Conservation (phyloP, 2,113 vertebrate genomes). For the Brachyhypopomus occidentalis region DNA sequence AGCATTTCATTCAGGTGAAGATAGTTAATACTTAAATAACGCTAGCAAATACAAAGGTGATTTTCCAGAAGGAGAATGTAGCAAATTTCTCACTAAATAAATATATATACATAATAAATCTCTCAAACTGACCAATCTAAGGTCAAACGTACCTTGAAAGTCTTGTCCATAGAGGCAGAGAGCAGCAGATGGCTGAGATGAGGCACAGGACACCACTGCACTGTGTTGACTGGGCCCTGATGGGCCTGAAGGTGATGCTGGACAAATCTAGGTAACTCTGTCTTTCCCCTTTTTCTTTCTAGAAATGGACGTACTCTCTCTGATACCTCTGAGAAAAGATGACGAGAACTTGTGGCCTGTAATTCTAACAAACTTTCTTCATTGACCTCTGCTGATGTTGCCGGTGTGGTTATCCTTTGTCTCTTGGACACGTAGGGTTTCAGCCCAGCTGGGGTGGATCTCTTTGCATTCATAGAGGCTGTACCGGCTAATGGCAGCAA, state of each 20-base stretch:
- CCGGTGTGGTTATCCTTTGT: conserved; percentile 66
- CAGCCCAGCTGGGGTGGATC: conserved; percentile 63
- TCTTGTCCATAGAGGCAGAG: conserved; percentile 93
- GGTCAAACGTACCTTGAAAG: conserved; percentile 82
- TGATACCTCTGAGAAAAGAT: conserved; percentile 71
- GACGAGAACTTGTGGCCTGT: conserved; percentile 52
- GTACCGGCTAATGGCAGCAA: not conserved
- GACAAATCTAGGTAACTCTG: conserved; percentile 77
- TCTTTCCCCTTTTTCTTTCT: conserved; percentile 64
- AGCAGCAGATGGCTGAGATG: conserved; percentile 87
- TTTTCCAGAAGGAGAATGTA: no score
- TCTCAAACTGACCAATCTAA: not conserved
- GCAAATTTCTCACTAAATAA: no score
- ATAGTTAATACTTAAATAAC: not conserved
- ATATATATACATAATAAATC: no score
- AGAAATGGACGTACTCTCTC: conserved; percentile 81
- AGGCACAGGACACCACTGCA: conserved; percentile 87
- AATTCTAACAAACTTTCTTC: not conserved
- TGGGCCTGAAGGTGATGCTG: conserved; percentile 80
- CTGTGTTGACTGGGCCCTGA: conserved; percentile 81
- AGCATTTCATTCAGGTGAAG: not conserved
- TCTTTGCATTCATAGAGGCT: conserved; percentile 54
- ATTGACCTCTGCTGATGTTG: conserved; percentile 3
- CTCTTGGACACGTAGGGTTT: conserved; percentile 89
- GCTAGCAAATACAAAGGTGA: no score